phyloP scores from a whole-genome alignment of 2,797 vertebrate species.

The Avahi laniger region DNA sequence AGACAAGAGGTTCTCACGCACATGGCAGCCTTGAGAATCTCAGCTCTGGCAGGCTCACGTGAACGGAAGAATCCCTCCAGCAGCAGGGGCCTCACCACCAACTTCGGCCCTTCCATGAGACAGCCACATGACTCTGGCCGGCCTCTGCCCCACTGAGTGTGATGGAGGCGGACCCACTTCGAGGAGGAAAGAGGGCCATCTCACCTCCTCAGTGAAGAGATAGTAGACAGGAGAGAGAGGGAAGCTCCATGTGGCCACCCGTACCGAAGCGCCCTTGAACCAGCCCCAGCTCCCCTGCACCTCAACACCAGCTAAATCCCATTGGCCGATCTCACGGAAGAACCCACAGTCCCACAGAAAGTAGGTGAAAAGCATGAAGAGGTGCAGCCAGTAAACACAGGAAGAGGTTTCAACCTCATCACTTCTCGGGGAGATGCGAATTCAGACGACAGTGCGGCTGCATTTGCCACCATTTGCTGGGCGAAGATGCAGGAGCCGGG shows the following conservation, averaged over 20 bases:
- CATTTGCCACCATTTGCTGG: neutral
- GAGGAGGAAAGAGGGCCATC: neutral
- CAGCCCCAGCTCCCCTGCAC: neutral
- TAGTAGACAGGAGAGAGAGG: neutral
- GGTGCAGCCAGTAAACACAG: neutral
- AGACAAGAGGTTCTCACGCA: neutral
- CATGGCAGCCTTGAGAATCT: neutral
- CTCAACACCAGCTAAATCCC: fast-evolving
- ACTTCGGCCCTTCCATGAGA: neutral
- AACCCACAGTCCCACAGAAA: neutral
- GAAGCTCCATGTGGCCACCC: neutral
- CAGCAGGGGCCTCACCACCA: fast-evolving
- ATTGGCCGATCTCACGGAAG: neutral
- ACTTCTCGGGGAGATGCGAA: neutral
- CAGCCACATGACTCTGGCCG: neutral
- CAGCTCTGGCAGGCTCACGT: neutral
- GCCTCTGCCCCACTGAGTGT: neutral
- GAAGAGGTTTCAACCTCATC: neutral
- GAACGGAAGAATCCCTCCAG: neutral
- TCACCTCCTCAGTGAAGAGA: neutral
- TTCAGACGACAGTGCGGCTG: neutral
- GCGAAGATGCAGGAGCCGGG: neutral
- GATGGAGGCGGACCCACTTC: neutral
- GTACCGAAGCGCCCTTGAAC: neutral
- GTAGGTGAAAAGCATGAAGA: neutral